These are phyloP conservation scores for Nomada ferruginata DNA, from an alignment of 2,888 invertebrate genomes.

Conservation along the genomic window DNA sequence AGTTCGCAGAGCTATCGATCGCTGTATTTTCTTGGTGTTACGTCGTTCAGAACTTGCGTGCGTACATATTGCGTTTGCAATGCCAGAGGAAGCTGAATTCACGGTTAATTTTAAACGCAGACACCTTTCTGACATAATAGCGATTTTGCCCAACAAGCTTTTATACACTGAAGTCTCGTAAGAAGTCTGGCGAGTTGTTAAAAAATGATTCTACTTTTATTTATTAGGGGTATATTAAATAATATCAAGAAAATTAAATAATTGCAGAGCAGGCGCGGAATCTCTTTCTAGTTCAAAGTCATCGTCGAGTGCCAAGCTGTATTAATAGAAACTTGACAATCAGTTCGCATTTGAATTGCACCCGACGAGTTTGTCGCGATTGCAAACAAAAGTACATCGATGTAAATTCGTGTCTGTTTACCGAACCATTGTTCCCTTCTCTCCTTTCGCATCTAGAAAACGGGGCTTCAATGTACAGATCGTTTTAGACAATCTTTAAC, in stretches of 20 bases:
- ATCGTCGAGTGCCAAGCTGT: slow-evolving; percentile 3
- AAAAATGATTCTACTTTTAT: no score
- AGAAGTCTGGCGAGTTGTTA: background rate
- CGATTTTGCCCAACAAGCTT: no score
- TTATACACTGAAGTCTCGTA: slow-evolving; percentile 13
- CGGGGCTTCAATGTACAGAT: no score
- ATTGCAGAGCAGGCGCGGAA: background rate
- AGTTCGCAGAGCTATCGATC: background rate
- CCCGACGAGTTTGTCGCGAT: background rate
- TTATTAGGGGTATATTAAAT: no score
- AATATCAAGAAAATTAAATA: background rate
- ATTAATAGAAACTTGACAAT: slow-evolving; percentile 26
- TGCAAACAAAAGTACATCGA: background rate
- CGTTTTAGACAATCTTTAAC: no score
- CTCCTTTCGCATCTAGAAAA: no score
- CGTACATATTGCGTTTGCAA: background rate
- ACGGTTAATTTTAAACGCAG: slow-evolving; percentile 47
- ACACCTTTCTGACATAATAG: slow-evolving; percentile 21
- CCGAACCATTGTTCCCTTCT: background rate
- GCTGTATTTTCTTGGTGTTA: slow-evolving; percentile 4
- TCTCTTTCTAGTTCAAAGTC: slow-evolving; percentile 35
- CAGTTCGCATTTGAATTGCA: background rate
- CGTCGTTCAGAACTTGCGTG: slow-evolving; percentile 1
- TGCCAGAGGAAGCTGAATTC: slow-evolving; percentile 28
- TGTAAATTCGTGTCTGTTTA: background rate